Conservation (phyloP, 2,113 vertebrate genomes). For the Paraplagusia blochii region DNA sequence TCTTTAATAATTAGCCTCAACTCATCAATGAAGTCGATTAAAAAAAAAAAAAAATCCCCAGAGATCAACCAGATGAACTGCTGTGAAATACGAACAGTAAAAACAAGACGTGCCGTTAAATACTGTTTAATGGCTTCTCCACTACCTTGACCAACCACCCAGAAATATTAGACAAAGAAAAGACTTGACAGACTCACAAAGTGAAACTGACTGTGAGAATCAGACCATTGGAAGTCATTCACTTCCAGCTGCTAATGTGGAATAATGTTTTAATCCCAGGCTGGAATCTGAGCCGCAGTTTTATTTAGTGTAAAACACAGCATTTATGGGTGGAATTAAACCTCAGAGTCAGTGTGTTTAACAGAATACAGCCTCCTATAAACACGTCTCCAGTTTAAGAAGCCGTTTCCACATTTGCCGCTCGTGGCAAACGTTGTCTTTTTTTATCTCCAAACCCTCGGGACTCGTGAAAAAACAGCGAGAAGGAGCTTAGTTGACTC, state of each 20-base stretch:
- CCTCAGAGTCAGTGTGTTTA: slow-evolving; percentile 7
- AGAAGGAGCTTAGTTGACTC: slow-evolving; percentile 1
- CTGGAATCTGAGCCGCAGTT: slow-evolving; percentile 8
- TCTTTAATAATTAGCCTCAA: slow-evolving; percentile 3
- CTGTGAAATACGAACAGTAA: slow-evolving; percentile 10
- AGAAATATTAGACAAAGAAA: slow-evolving; percentile 39
- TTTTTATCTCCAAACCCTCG: slow-evolving; percentile 11
- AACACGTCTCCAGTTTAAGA: slow-evolving; percentile 16
- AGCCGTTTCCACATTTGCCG: slow-evolving; percentile 9
- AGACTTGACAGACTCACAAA: slow-evolving; percentile 17
- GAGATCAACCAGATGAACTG: not conserved
- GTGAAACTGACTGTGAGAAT: slow-evolving; percentile 26
- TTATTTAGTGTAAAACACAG: not conserved
- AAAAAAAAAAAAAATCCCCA: not conserved
- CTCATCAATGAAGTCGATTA: not conserved
- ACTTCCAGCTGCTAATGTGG: not conserved
- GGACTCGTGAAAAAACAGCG: slow-evolving; percentile 16
- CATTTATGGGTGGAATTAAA: slow-evolving; percentile 4
- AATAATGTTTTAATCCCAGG: slow-evolving; percentile 14
- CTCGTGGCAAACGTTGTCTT: slow-evolving; percentile 11
- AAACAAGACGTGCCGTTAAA: slow-evolving; percentile 24
- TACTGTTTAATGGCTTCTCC: slow-evolving; percentile 29
- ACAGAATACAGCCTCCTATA: slow-evolving; percentile 7
- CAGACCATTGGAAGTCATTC: slow-evolving; percentile 1
- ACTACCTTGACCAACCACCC: slow-evolving; percentile 21